A percentile compares a stretch with the other conserved stretches of the same genome.
phyloP scores from a whole-genome alignment of 1,140 invertebrate genomes.

The Trichonephila inaurata region DNA sequence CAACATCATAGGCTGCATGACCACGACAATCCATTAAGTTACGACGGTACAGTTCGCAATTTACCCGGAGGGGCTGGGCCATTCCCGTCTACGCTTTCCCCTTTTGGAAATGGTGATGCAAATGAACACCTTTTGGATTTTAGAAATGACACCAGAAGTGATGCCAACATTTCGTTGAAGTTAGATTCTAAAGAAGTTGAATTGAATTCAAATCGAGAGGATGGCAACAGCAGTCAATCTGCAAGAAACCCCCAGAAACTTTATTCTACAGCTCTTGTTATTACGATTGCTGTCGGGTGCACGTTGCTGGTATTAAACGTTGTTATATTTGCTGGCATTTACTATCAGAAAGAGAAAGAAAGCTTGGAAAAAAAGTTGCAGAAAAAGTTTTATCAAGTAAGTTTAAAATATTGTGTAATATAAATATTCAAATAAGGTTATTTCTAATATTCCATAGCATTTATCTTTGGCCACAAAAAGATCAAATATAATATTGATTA shows the following conservation, averaged over 20 bases:
- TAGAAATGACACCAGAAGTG: slow-evolving; percentile 1
- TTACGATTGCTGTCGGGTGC: slow-evolving; percentile 96
- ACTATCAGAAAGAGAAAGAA: slow-evolving; percentile 95
- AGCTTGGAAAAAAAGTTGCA: slow-evolving; percentile 87
- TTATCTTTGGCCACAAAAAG: too few species aligned
- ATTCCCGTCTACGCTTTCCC: slow-evolving; percentile 8
- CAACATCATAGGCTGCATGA: slow-evolving; percentile 92
- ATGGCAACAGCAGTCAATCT: slow-evolving; percentile 85
- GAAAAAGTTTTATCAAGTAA: slow-evolving; percentile 84
- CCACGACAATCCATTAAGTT: slow-evolving; percentile 80
- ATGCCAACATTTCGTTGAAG: slow-evolving; percentile 33
- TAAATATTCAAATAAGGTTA: too few species aligned
- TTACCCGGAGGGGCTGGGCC: background rate
- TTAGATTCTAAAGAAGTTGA: slow-evolving; percentile 28
- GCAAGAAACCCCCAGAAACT: slow-evolving; percentile 82
- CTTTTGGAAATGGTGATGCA: background rate
- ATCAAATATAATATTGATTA: too few species aligned
- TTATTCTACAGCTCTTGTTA: slow-evolving; percentile 92
- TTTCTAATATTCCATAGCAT: too few species aligned
- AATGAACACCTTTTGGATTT: background rate
- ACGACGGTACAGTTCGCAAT: slow-evolving; percentile 81
- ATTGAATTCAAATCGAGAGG: slow-evolving; percentile 14
- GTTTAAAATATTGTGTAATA: background rate
- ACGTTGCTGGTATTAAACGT: slow-evolving; percentile 95
- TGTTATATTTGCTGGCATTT: slow-evolving; percentile 96